Base-by-base conservation (phyloP, 1,140 invertebrate genomes). In the Scaptodrosophila lebanonensis region DNA sequence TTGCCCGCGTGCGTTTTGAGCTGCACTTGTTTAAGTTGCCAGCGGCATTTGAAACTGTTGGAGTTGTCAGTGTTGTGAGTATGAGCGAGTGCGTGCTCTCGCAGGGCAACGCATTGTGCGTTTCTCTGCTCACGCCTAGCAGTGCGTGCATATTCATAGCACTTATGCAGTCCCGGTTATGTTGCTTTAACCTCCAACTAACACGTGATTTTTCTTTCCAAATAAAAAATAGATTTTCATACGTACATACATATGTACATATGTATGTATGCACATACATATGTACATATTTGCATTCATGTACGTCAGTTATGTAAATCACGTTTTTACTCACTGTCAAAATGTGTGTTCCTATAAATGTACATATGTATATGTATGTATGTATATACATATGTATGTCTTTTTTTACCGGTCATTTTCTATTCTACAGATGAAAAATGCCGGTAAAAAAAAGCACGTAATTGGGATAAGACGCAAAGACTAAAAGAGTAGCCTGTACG, bases 101-200 rank as follows among this genome's bases (percentile, higher is more conserved):
- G 61, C 67, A 72, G 68, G 73, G 53, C 68, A 65, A 65, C 73
- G 59, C 73, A 60, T 49, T 59, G 27, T 29, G 27, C 5, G 9
- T 6, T 40, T 16, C 11, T 16, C 13, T 54, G 40, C 15, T 20
- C 11, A 20, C 20, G 12, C 25, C 4, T 3, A 18, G 18, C 3
- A 8, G 30, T 53, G 13, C 16, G 8, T 9, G 16, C 9, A 27
- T 52, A 29, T 52, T 27, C 59, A 61, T 73, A 65, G 12, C 32
- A n/a, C 12, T 59, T 52, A 65, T 51, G 51, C 62, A 30, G 40
- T 48, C 45, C n/a, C 36, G 49, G 42, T 27, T 77, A 73, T 82
- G 54, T 75, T 49, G 45, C 47, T 66, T 84, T 84, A 79, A 83
- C 79, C 79, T 84, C 70, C 79, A 83, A 83, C 84, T 73, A 84